Evolutionary conservation across 2,888 invertebrate genomes (phyloP), one percentile per base, ranked within the genome.

Genomic region (Aleiodes testaceus): DNA sequence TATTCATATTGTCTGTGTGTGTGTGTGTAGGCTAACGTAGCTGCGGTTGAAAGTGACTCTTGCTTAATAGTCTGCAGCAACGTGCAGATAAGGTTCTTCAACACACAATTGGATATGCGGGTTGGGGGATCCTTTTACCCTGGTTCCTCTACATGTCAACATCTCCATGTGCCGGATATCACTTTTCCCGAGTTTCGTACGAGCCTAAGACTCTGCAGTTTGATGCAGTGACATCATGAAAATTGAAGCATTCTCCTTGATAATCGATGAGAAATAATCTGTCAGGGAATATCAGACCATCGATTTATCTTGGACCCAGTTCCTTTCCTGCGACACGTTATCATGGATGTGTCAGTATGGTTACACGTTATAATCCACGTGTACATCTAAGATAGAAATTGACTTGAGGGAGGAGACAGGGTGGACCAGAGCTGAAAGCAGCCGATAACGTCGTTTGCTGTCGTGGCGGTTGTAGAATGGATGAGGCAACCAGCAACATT

Each of bases 371-470:
- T 50, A 55, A 55, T 59, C 59, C 59, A 36, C 59, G 26, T 26
- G 59, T 59, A 59, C 59, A 59, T 59, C 59, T 59, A 59, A 26
- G n/a, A 36, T 18, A 9, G 59, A 59, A 59, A 36, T 59, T 59
- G 36, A 42, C 36, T 16, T 9, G 36, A 6, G 12, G n/a, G 22
- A 14, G 22, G 36, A 12, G 36, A 6, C 14, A n/a, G 22, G 30
- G 22, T 66, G 59, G 64, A 26, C 50, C 66, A 14, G 14, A 50
- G 30, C 36, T 66, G 70, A 66, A 66, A 70, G 70, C 70, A 49
- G 16, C 26, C 50, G 66, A 70, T 70, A 70, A 55, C 59, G 70
- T 70, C 64, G 20, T 45, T 45, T 18, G 53, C 53, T 70, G 66
- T 70, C 59, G 55, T 70, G 20, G 55, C 55, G 45, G 16, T 47